Conservation (phyloP, 1,140 invertebrate genomes). For the Riptortus pedestris region DNA sequence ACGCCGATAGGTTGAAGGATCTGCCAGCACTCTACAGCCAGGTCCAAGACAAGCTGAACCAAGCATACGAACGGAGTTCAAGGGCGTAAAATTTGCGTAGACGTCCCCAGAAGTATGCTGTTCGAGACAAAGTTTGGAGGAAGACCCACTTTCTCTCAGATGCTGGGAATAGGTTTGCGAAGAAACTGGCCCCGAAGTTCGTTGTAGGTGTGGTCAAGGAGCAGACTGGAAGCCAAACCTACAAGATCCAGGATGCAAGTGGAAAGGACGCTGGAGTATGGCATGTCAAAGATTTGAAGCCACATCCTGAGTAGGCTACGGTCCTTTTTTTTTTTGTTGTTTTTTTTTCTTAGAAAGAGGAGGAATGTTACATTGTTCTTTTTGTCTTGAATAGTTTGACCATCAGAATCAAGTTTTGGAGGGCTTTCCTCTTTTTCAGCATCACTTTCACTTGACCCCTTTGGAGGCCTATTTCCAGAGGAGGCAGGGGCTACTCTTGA, state of each 20-base stretch:
- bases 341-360: no score
- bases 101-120: no score
- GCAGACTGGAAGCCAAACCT: background rate
- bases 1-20: background rate
- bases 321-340: background rate
- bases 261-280: background rate
- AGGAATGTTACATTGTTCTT: constrained; percentile 61
- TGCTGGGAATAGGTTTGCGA: background rate
- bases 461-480: constrained; percentile 26
- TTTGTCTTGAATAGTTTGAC: constrained; percentile 49
- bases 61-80: no score
- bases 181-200: background rate
- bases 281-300: background rate
- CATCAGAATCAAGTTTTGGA: constrained; percentile 45
- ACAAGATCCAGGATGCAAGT: no score
- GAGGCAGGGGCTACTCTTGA: constrained; percentile 29
- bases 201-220: background rate
- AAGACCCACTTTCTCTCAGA: background rate
- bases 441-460: constrained; percentile 28
- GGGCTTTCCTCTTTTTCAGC: constrained; percentile 37
- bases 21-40: background rate
- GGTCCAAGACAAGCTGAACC: no score
- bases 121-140: background rate
- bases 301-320: background rate
- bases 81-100: no score